Base-by-base conservation (phyloP, 1,140 invertebrate genomes). In the Cotesia vestalis region DNA sequence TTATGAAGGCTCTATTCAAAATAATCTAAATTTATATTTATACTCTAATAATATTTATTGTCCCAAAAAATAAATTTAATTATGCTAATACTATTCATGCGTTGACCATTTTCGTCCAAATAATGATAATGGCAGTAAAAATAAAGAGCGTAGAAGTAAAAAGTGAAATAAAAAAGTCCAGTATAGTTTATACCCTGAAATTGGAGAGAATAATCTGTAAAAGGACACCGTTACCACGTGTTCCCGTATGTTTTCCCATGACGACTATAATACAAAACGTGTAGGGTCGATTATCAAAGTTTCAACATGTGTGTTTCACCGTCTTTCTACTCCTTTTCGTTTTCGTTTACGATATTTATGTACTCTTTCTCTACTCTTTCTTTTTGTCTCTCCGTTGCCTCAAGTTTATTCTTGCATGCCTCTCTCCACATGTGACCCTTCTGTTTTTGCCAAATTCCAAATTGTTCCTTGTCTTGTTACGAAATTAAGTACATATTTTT, bases 251-350 rank as follows among this genome's bases (percentile, higher is more conserved):
- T 68, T 51, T 73, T 68, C 46, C 35, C 57, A 68, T 63, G 27
- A 52, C 20, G 17, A 35, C 59, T 8, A 20, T 40, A 34, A 40
- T 20, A 53, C 11, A 46, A 46, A 46, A 46, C 40, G 40, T 46
- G 8, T 46, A 9, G 40, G 40, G 40, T 46, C 60, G 63, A 69
- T 73, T 69, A 69, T 69, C 57, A 66, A 69, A 69, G 20, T 69
- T 69, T 69, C 60, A 73, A 66, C 72, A 73, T 69, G 55, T 73
- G 72, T 57, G 59, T 59, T 61, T 14, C 34, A 38, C 34, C 66
- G 14, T n/a, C 52, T 38, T 46, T 67, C 52, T 38, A 17, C 12
- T 36, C 27, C n/a, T 55, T 34, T 27, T n/a, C 8, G 53, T 12
- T 53, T 67, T 35, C 11, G 4, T 27, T 53, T 20, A 35, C 27